Evolutionary conservation across 2,113 vertebrate species (phyloP), one percentile per base, ranked within the genome.

Genomic region (Bombycilla garrulus): DNA sequence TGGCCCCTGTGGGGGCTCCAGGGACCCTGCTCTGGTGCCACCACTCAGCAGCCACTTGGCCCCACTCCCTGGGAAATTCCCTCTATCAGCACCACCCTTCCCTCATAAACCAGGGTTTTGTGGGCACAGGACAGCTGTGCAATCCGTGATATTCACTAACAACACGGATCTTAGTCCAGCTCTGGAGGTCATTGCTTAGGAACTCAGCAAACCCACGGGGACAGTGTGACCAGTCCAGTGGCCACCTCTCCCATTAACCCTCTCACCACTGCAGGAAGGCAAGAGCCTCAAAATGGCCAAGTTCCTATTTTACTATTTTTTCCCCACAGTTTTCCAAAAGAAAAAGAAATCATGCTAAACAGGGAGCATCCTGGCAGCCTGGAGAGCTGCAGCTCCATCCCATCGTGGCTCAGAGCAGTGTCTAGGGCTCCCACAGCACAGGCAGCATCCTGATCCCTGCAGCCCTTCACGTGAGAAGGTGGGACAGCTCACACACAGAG

Each of bases 381-480:
- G 38, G n/a, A 73, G 64, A 78, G 64, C 88, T 65, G 54, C 19
- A 44, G 44, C 48, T n/a, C 6, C 40, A 2, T 48, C 20, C 57
- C 4, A 0, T 15, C 0, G 0, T 6, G 40, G 50, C 47, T 62
- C 60, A 25, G 57, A 45, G 73, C 50, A 70, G 87, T 1, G 1
- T 3, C 35, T 12, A 2, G 33, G 33, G 44, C 38, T 77, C 64
- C 56, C 2, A 1, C 2, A 25, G 36, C 10, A 1, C 83, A 31
- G 45, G 47, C 73, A 50, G 51, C 65, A 40, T 4, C 2, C 4
- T 42, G 24, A 12, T 31, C 58, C 25, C 60, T 36, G n/a, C 4
- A 3, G 45, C 3, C 0, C n/a, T 84, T 54, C 4, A 0, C 8
- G 67, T 1, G 2, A 48, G 45, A 22, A 62, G 47, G 13, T 36